Base-by-base conservation (phyloP, 2,888 invertebrate genomes). In the Alitta virens region DNA sequence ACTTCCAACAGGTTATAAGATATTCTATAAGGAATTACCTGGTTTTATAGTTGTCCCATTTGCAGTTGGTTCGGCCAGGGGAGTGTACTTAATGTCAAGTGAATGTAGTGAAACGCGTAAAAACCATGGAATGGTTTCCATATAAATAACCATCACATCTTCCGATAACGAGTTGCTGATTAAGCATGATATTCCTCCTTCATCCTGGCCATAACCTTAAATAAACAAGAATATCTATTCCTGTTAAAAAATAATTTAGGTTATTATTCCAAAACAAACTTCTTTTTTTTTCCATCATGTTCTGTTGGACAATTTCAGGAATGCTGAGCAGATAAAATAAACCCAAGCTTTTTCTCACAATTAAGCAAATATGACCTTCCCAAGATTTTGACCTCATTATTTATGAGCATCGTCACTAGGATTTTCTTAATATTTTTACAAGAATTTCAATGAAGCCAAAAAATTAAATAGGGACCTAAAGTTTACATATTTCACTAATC, bases 191-290 rank as follows among this genome's bases (percentile, higher is more conserved):
- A 97, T 89, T 56, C 93, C 92, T 14, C 96, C 96, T 75, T 88
- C 87, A 80, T 94, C 93, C 83, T 94, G 91, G 0, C 96, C 96
- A 84, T 91, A 92, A 2, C 94, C 95, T 87, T 71, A 12, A 56
- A 61, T 25, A 64, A 46, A 62, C 26, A 51, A 23, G 23, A 40
- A 40, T 38, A 40, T 16, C 16, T 40, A 40, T 12, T 40, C n/a
- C n/a, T n/a, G n/a, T n/a, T n/a, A n/a, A n/a, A 16, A 50, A 7
- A 16, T 18, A 50, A 50, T 21, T 16, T 50, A 21, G 50, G 18
- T 9, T 21, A 14, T 16, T 50, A 21, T 14, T 7, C 9, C 21
- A 14, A 50, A 50, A 18, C 12, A 18, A 50, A 50, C 50, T 50
- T 14, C 12, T 9, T n/a, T 14, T 7, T 7, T 18, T 21, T 14